phyloP scores from a whole-genome alignment of 1,140 invertebrate species.

The Bathynomus jamesi region DNA sequence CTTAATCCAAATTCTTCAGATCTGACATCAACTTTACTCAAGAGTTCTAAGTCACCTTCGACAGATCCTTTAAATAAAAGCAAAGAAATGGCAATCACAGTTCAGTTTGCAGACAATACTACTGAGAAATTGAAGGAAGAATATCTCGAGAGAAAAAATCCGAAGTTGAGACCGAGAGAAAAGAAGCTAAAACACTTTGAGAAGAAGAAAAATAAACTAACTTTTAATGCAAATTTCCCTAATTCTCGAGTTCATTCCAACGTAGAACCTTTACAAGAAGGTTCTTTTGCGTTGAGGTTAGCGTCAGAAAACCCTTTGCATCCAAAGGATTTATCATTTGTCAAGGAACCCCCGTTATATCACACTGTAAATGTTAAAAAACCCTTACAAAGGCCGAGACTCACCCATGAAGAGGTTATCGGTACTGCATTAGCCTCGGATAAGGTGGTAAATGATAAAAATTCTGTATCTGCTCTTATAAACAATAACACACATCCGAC shows the following conservation, averaged over 20 bases:
- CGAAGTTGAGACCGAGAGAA: neutral
- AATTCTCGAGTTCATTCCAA: too few relatives aligned
- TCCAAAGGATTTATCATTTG: neutral
- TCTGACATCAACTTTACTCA: too few relatives aligned
- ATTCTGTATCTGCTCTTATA: too few relatives aligned
- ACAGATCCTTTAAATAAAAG: too few relatives aligned
- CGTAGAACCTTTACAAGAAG: neutral
- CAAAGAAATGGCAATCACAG: too few relatives aligned
- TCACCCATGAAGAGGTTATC: neutral
- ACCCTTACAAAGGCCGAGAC: neutral
- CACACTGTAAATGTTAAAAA: neutral
- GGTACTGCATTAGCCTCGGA: neutral
- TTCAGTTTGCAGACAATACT: too few relatives aligned
- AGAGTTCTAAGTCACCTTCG: too few relatives aligned
- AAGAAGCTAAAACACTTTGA: neutral
- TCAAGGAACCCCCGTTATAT: neutral
- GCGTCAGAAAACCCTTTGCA: neutral
- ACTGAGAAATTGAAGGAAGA: neutral
- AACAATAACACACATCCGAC: neutral
- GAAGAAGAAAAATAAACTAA: neutral
- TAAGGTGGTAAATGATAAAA: too few relatives aligned
- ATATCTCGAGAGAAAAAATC: neutral
- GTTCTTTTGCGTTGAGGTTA: too few relatives aligned
- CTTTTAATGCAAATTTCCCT: neutral
- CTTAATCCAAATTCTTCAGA: too few relatives aligned